Base-by-base conservation (phyloP, 2,888 invertebrate genomes). In the Drosophila paranaensis region DNA sequence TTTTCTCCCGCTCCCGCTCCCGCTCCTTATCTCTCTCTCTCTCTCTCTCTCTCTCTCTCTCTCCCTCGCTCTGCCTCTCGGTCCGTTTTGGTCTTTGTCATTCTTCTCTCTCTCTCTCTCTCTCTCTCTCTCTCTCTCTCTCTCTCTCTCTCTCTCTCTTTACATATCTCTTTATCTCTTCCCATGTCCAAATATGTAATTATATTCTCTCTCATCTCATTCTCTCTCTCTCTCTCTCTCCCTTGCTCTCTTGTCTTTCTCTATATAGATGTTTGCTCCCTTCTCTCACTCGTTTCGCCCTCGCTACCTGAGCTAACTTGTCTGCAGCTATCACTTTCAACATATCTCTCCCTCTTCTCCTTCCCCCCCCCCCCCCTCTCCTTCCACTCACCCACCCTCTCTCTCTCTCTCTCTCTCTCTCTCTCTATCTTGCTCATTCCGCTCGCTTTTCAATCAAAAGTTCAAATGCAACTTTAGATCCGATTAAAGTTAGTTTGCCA, bases 401-500 rank as follows among this genome's bases (percentile, higher is more conserved):
- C 6, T 16, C 33, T 6, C 20, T 25, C 20, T 13, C 11, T 20
- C 20, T 35, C 20, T 20, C 37, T 50, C 13, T 20, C 8, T 8
- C 20, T 10, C 25, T 9, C 4, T 5, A 9, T 37, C 33, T 33
- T 16, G 16, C 11, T 20, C 14, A 3, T n/a, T 20, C 35, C 25
- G 4, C 13, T 0, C 16, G n/a, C 16, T 37, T 48, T 30, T 39
- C 48, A 48, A 57, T 58, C 30, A 39, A 39, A 58, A 48, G 58
- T 48, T 60, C 3, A 20, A 11, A 10, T 53, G 14, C 35, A 60
- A 58, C 48, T 65, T 65, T 43, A 35, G 56, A 39, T 42, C 35
- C 27, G 45, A 51, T 30, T 51, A 72, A 64, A 56, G 55, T 72
- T 72, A 27, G 30, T 25, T 20, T 14, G 30, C 37, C n/a, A 16